These are phyloP conservation scores for Doris montereyensis DNA, from an alignment of 2,888 invertebrate species.

Conservation along the genomic window DNA sequence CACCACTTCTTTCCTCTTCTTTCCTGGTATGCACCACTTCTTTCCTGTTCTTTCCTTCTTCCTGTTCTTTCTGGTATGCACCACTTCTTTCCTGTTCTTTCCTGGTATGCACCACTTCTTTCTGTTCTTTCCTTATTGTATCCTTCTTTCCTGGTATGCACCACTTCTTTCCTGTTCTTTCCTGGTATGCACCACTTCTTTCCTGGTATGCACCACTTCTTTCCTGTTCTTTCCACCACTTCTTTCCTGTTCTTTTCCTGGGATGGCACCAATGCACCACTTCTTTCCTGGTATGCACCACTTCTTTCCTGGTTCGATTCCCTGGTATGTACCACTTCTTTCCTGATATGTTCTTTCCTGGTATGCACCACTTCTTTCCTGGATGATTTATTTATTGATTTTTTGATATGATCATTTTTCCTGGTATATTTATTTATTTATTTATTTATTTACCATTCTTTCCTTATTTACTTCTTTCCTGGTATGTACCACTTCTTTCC, in stretches of 20 bases:
- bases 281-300: too few relatives aligned
- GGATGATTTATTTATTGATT: too few relatives aligned
- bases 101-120: constrained; percentile 17
- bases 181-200: not conserved
- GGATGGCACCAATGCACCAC: too few relatives aligned
- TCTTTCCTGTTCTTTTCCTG: not conserved
- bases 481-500: too few relatives aligned
- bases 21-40: constrained; percentile 16
- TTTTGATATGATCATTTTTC: too few relatives aligned
- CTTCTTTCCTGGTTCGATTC: too few relatives aligned
- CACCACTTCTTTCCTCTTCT: constrained; percentile 5
- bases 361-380: too few relatives aligned
- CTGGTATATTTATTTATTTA: too few relatives aligned
- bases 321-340: too few relatives aligned
- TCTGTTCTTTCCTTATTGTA: not conserved
- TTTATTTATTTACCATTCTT: too few relatives aligned
- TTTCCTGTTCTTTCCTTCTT: not conserved
- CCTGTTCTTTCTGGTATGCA: constrained; percentile 17
- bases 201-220: constrained; percentile 73
- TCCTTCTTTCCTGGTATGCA: not conserved
- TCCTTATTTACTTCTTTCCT: too few relatives aligned
- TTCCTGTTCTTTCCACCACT: not conserved
- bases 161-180: not conserved
- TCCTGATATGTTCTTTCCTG: too few relatives aligned
- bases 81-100: constrained; percentile 25